Evolutionary conservation across 2,113 vertebrate genomes (phyloP), one percentile per base, ranked within the genome.

Genomic region (Notechis scutatus): DNA sequence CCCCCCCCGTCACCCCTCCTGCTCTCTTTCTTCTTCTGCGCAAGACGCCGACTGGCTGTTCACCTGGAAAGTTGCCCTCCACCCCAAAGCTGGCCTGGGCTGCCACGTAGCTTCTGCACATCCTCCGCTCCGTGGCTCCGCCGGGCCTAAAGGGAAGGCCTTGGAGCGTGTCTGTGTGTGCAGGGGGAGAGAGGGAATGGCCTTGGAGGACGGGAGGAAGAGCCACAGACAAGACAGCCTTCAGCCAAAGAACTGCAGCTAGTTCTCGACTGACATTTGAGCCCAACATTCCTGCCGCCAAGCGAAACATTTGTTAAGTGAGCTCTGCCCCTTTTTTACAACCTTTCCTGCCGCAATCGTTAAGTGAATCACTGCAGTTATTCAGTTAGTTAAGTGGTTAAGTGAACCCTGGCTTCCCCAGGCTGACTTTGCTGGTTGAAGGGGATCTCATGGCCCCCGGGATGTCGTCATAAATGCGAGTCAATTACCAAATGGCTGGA

Each of bases 1-100:
- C 11, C 14, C 11, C 90, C 24, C 39, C 29, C 15, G 4, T 42
- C 9, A 3, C 24, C 24, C 59, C 59, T 61, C 24, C 59, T 11
- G 23, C 24, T 21, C 69, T 0, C 20, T 34, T 56, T 21, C 14
- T 56, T 45, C 18, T 34, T 52, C 55, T n/a, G 5, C 18, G 0
- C 81, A 21, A 42, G 5, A 26, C 3, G 14, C 90, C 34, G 15
- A 7, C 59, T 81, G 3, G 0, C 0, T 15, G 20, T 59, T 89
- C 50, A 47, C 34, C 5, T 18, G 64, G 11, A 0, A 0, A 0
- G 12, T 39, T 92, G 85, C 81, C 55, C 21, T 54, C 0, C 55
- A 39, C n/a, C 45, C 90, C 85, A 50, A 87, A 23, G 45, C 20
- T 26, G 85, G 85, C 3, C 12, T 10, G 9, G 24, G 12, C 45